phyloP scores from a whole-genome alignment of 2,797 vertebrate genomes.

The Agapornis canus region DNA sequence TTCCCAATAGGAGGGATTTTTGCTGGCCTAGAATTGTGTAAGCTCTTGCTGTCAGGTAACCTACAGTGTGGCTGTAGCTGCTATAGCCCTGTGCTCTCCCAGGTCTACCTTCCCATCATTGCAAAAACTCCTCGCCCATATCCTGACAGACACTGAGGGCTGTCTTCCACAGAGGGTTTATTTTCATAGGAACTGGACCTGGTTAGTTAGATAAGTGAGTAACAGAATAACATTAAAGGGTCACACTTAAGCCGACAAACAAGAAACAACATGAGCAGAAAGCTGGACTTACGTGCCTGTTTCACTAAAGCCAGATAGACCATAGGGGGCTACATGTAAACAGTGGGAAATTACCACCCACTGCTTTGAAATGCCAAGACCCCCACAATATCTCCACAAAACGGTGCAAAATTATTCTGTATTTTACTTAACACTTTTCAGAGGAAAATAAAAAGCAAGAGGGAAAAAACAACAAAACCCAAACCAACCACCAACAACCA shows the following conservation, averaged over 20 bases:
- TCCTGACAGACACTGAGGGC: not conserved
- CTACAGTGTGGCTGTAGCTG: not conserved
- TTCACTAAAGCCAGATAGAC: not conserved
- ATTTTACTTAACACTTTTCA: not conserved
- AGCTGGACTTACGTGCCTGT: not conserved
- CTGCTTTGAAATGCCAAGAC: not conserved
- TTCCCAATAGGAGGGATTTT: not conserved
- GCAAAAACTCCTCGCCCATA: not conserved
- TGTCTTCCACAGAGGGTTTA: not conserved
- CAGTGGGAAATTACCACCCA: not conserved
- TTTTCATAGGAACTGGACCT: not conserved
- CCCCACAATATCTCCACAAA: not conserved
- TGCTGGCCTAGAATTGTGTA: not conserved
- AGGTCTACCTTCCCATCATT: not conserved
- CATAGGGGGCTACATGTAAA: not conserved
- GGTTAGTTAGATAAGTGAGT: not conserved
- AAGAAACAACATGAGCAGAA: not conserved
- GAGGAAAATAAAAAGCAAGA: not conserved
- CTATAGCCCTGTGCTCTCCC: not conserved
- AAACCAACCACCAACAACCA: not conserved
- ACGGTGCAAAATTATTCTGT: not conserved
- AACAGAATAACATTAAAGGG: not conserved
- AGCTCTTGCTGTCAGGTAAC: not conserved
- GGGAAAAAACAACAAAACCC: not conserved
- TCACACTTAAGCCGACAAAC: not conserved